Conservation (phyloP, 2,797 vertebrate species). For the Gymnothorax javanicus region DNA sequence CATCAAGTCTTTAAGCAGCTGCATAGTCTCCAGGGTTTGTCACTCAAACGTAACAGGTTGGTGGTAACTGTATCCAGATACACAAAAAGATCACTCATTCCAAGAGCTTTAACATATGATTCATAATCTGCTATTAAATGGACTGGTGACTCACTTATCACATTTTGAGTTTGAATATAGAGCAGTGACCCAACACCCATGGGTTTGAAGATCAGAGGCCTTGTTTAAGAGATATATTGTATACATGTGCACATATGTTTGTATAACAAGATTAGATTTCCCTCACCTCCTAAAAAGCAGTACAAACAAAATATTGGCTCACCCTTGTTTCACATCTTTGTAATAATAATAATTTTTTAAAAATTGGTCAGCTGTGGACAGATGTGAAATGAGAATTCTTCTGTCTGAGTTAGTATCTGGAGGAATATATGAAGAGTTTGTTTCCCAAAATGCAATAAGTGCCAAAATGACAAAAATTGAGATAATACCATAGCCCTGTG, state of each 20-base stretch:
- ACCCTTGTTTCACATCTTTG: neutral
- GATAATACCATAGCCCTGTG: too few species aligned
- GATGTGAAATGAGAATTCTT: neutral
- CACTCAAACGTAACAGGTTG: neutral
- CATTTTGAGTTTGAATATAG: neutral
- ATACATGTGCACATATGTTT: too few species aligned
- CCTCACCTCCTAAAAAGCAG: neutral
- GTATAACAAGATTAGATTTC: too few species aligned
- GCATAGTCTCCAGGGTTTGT: neutral
- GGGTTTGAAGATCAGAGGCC: neutral
- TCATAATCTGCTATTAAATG: neutral
- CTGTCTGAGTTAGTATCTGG: neutral
- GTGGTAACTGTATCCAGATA: neutral
- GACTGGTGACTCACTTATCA: neutral
- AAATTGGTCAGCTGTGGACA: neutral
- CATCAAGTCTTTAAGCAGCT: neutral
- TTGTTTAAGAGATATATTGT: too few species aligned
- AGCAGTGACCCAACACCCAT: neutral
- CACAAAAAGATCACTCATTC: neutral
- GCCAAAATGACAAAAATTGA: too few species aligned
- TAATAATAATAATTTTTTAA: neutral
- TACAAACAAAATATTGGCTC: neutral
- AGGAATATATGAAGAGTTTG: neutral
- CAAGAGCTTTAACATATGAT: neutral
- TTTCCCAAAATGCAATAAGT: too few species aligned